Evolutionary conservation across 2,113 vertebrate genomes (phyloP).

Genomic region (Mastomys coucha): DNA sequence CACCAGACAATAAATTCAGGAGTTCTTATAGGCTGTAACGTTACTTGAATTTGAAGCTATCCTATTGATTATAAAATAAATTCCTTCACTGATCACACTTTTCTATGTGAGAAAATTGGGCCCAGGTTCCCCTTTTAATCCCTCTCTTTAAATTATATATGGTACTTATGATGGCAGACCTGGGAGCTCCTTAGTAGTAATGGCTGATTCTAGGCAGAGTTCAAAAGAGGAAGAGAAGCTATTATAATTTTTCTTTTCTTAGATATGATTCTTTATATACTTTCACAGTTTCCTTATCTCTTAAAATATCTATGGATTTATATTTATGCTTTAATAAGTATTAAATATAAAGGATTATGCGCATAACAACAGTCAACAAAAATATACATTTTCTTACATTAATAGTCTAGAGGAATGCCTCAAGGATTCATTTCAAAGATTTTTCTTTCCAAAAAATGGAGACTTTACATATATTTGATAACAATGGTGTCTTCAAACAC

Average conservation of each 20-base stretch:
- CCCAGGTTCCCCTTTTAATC: background rate
- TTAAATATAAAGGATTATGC: background rate
- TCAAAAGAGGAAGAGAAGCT: background rate
- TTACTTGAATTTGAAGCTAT: background rate
- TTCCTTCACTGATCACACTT: background rate
- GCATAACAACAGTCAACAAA: background rate
- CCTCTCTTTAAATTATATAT: background rate
- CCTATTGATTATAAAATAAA: background rate
- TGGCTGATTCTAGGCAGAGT: background rate
- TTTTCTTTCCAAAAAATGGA: conserved; percentile 23
- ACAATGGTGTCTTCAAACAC: background rate
- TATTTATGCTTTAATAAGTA: conserved; percentile 27
- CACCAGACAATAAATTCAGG: background rate
- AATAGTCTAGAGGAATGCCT: background rate
- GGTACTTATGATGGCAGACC: background rate
- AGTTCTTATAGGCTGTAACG: background rate
- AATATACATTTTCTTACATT: background rate
- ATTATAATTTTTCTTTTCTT: background rate
- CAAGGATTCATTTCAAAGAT: background rate
- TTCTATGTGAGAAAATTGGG: background rate
- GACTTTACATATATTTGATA: background rate
- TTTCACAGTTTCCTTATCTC: background rate
- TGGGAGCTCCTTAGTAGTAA: background rate
- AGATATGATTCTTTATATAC: background rate
- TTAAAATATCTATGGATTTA: background rate